phyloP scores from a whole-genome alignment of 2,888 invertebrate genomes.

The Punctoribates punctum region DNA sequence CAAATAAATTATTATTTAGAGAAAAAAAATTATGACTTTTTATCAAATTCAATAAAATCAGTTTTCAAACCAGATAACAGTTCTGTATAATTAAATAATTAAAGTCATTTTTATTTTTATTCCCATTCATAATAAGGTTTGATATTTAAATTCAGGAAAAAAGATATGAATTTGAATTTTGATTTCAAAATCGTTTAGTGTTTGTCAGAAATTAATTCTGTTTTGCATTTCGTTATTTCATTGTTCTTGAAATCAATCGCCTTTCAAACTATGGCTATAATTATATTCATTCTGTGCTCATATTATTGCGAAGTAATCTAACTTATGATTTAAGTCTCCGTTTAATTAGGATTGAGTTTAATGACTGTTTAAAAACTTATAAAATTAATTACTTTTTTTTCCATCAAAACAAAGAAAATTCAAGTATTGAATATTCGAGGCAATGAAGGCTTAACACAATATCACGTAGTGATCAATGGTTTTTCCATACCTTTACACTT shows the following conservation, averaged over 20 bases:
- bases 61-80: not conserved
- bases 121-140: no score
- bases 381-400: not conserved
- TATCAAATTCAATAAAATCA: conserved; percentile 8
- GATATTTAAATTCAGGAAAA: no score
- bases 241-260: conserved; percentile 14
- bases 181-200: no score
- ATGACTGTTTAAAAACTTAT: conserved; percentile 5
- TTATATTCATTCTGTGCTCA: not conserved
- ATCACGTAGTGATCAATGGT: no score
- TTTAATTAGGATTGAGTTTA: conserved; percentile 18
- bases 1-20: conserved; percentile 4
- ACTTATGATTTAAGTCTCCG: conserved; percentile 9
- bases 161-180: no score
- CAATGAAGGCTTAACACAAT: no score
- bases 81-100: conserved; percentile 19
- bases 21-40: not conserved
- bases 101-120: not conserved
- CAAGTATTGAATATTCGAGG: not conserved
- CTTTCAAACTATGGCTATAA: not conserved
- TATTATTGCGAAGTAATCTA: not conserved
- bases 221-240: not conserved
- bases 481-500: no score
- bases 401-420: not conserved
- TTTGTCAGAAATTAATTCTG: no score